Evolutionary conservation across 2,888 invertebrate genomes (phyloP), one percentile per base, ranked within the genome.

Genomic region (Unio delphinus): DNA sequence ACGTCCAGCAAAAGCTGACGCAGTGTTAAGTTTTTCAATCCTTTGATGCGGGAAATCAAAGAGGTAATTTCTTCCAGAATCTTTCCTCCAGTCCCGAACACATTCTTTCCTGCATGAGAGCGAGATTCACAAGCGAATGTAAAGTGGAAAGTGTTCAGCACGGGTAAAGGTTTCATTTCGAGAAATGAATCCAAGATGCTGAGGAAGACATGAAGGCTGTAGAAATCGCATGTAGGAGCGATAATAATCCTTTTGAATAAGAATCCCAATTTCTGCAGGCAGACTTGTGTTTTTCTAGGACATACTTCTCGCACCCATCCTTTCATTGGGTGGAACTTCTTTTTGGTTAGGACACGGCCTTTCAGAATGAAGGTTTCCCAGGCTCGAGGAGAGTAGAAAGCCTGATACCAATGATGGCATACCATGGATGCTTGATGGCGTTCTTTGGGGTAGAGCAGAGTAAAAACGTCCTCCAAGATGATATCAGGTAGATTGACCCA

Each of bases 161-260:
- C 76, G 1, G 85, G 83, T 83, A 88, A 81, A 3, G 87, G 83
- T 64, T 80, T 83, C 8, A 81, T 79, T 5, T 80, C 80, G 0
- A 93, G 92, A 84, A 93, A 95, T 92, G 94, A 94, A 0, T 94
- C 93, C n/a, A 95, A 88, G 91, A 95, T 93, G 70, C 94, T 93
- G 93, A 95, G 94, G 85, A 95, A 95, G 87, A 95, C 95, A 87
- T 94, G 95, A 60, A 95, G 92, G 88, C 95, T 95, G 88, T 94
- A 94, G 82, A 95, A 94, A 87, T 95, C 95, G 71, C 93, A 91
- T 91, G 94, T 94, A 0, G 95, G 95, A 55, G 93, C 92, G 78
- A 96, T 93, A 23, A 94, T 92, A 55, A 95, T 90, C 17, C 92
- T 92, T 70, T 93, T 92, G 81, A 95, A 92, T 83, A 93, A 91